phyloP scores from a whole-genome alignment of 1,140 invertebrate species.

The Aphaenogaster ashmeadi region DNA sequence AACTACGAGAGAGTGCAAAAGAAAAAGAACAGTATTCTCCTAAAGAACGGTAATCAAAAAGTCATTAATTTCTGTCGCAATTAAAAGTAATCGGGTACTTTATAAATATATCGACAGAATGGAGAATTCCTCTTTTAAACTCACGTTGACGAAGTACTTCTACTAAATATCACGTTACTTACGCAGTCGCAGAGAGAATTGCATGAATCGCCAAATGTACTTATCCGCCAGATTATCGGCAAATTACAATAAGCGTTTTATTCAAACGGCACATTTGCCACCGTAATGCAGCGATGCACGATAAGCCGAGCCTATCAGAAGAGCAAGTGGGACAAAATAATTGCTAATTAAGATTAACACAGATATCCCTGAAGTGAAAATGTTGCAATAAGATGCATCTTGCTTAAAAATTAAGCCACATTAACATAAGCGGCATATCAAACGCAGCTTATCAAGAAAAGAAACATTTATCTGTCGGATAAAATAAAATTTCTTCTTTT shows the following conservation, averaged over 20 bases:
- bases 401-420: neutral
- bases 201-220: constrained; percentile 40
- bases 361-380: neutral
- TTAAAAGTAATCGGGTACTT: constrained; percentile 34
- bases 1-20: neutral
- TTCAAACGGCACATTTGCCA: constrained; percentile 41
- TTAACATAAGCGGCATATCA: neutral
- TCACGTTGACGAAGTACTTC: neutral
- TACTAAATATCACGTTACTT: neutral
- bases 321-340: neutral
- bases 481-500: neutral
- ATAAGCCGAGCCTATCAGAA: neutral
- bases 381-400: neutral
- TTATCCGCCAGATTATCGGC: constrained; percentile 59
- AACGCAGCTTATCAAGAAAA: neutral
- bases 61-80: constrained; percentile 4
- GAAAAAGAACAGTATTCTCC: neutral
- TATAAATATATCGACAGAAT: neutral
- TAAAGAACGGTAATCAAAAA: constrained; percentile 37
- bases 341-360: constrained; percentile 30
- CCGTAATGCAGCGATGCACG: neutral
- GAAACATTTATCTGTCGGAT: neutral
- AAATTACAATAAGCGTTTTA: constrained; percentile 66
- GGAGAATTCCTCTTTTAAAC: constrained; percentile 4
- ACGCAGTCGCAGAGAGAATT: constrained; percentile 36